Percentiles rank a stretch among this genome's conserved stretches.
Conservation (phyloP, 2,113 vertebrate species). For the Glaucidium brasilianum region DNA sequence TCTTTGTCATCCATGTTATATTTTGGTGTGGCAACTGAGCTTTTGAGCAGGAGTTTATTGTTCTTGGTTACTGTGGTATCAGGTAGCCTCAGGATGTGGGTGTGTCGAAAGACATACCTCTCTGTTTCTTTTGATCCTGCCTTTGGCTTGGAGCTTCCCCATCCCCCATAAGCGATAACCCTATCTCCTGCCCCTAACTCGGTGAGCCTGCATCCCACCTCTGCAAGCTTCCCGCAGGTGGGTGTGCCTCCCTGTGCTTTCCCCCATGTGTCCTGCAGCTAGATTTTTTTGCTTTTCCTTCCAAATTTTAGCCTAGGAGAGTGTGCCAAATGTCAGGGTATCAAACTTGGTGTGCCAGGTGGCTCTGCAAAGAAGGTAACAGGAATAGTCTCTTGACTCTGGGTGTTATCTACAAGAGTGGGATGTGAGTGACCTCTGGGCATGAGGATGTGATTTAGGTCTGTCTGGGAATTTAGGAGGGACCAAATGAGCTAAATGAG, state of each 20-base stretch:
- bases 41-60: background rate
- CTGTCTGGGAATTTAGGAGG: background rate
- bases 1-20: background rate
- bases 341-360: accelerated
- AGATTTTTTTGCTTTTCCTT: too few species aligned
- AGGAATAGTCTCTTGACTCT: background rate
- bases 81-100: background rate
- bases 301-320: background rate
- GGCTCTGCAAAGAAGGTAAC: background rate
- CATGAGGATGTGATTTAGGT: background rate
- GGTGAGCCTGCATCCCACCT: accelerated
- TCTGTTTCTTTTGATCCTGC: background rate
- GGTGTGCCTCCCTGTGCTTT: accelerated
- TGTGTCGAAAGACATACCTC: background rate
- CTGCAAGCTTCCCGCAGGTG: background rate
- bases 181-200: accelerated
- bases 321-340: too few species aligned
- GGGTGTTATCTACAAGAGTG: background rate
- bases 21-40: background rate
- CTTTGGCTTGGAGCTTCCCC: background rate
- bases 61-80: background rate
- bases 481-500: background rate
- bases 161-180: too few species aligned
- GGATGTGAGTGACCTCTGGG: background rate
- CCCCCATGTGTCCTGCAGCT: accelerated